Conservation (phyloP, 2,113 vertebrate genomes). For the Vulpes ferrilata region DNA sequence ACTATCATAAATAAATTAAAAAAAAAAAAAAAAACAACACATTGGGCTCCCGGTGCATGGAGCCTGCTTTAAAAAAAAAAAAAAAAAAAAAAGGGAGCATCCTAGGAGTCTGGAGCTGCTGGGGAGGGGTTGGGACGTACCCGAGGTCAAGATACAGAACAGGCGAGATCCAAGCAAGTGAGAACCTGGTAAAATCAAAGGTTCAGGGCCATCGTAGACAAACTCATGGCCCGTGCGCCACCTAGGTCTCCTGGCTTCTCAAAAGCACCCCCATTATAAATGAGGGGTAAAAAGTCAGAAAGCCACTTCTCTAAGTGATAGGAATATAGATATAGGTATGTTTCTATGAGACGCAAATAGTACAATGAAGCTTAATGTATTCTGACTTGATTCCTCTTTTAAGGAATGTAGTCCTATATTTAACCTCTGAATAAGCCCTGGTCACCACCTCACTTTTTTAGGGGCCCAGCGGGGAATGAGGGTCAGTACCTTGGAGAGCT, state of each 20-base stretch:
- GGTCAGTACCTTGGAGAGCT: slow-evolving; percentile 84
- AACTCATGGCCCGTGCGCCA: neutral
- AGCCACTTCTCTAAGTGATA: neutral
- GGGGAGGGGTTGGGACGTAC: neutral
- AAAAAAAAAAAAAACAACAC: too few relatives aligned
- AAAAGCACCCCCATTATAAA: neutral
- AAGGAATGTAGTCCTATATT: neutral
- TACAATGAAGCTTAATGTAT: neutral
- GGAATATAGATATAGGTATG: neutral
- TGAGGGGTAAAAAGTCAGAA: neutral
- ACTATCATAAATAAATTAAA: too few relatives aligned
- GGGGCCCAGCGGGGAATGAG: slow-evolving; percentile 18
- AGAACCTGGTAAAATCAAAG: neutral
- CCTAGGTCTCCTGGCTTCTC: neutral
- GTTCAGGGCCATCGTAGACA: neutral
- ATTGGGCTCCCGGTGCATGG: too few relatives aligned
- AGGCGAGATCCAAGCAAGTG: neutral
- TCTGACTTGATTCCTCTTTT: slow-evolving; percentile 26
- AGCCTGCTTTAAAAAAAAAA: too few relatives aligned
- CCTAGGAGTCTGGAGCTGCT: neutral
- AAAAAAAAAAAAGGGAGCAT: neutral
- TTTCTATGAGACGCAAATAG: neutral
- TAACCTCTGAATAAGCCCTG: neutral
- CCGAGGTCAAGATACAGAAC: neutral
- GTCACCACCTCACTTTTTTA: slow-evolving; percentile 34